These are phyloP conservation scores for Argyrosomus regius DNA, from an alignment of 2,797 vertebrate species.

Conservation along the genomic window DNA sequence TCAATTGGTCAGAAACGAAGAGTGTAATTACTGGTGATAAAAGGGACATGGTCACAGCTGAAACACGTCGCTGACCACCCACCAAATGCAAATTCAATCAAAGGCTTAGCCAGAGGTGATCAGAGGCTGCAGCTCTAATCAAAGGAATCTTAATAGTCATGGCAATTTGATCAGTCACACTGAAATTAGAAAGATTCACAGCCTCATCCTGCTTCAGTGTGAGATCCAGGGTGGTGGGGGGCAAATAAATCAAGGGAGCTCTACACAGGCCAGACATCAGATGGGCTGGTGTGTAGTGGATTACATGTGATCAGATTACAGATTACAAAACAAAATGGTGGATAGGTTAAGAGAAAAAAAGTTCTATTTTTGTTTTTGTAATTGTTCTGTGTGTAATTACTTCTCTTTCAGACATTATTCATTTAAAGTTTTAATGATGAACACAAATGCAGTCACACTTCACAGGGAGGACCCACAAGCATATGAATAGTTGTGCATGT, in stretches of 20 bases:
- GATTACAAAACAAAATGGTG: background rate
- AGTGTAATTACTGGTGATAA: conserved; percentile 42
- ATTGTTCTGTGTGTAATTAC: no score
- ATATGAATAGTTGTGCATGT: no score
- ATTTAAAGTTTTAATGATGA: no score
- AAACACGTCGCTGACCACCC: conserved; percentile 29
- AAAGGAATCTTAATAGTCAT: conserved; percentile 30
- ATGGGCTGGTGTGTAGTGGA: no score
- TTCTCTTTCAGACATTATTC: no score
- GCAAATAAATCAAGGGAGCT: background rate
- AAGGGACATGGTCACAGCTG: conserved; percentile 25
- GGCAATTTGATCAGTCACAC: conserved; percentile 23
- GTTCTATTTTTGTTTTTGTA: no score
- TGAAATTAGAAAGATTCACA: conserved; percentile 11
- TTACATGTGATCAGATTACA: background rate
- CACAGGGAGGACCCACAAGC: no score
- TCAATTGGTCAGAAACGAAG: conserved; percentile 29
- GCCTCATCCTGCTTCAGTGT: background rate
- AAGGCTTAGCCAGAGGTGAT: conserved; percentile 36
- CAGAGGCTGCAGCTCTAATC: conserved; percentile 29
- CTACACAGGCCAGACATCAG: no score
- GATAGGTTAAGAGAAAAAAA: no score
- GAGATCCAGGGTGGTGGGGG: background rate
- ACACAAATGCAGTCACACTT: no score
- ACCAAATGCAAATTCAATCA: conserved; percentile 50